Conservation (phyloP, 1,140 invertebrate genomes). For the Scaptomyza montana region DNA sequence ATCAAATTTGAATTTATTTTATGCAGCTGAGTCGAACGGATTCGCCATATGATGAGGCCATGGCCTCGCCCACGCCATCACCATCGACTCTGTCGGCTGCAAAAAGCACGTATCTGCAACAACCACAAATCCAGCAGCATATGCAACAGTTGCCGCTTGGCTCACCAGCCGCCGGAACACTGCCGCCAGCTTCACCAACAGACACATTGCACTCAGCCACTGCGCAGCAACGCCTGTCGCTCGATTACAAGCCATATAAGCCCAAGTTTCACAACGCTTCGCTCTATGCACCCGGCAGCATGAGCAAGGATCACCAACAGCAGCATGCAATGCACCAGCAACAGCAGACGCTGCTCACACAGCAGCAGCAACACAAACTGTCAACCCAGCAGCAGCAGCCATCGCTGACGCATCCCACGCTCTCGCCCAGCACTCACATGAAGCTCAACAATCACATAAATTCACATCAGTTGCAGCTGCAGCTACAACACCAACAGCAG, state of each 20-base stretch:
- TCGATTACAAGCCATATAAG: conserved; percentile 86
- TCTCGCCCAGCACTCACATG: conserved; percentile 76
- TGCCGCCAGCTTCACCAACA: conserved; percentile 64
- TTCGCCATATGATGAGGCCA: conserved; percentile 74
- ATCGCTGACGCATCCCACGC: conserved; percentile 64
- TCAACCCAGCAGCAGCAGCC: conserved; percentile 42
- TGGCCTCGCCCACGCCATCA: conserved; percentile 66
- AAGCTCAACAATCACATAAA: conserved; percentile 80
- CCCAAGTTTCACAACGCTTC: conserved; percentile 90
- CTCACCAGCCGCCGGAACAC: conserved; percentile 74
- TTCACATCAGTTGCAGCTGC: conserved; percentile 75
- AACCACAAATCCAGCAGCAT: conserved; percentile 59
- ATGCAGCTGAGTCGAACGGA: conserved; percentile 70
- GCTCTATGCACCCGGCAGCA: conserved; percentile 84
- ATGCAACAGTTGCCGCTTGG: conserved; percentile 75
- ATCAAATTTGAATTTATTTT: no score
- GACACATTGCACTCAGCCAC: conserved; percentile 62
- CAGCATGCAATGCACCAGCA: conserved; percentile 41
- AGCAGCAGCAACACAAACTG: conserved; percentile 55
- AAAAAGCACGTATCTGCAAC: conserved; percentile 71
- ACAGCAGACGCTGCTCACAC: conserved; percentile 25
- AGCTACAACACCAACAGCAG: conserved; percentile 64
- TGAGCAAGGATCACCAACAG: conserved; percentile 59
- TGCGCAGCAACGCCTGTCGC: conserved; percentile 60
- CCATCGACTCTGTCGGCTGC: conserved; percentile 70